These are phyloP conservation scores for Melieria omissa DNA, from an alignment of 2,888 invertebrate species.

Conservation along the genomic window DNA sequence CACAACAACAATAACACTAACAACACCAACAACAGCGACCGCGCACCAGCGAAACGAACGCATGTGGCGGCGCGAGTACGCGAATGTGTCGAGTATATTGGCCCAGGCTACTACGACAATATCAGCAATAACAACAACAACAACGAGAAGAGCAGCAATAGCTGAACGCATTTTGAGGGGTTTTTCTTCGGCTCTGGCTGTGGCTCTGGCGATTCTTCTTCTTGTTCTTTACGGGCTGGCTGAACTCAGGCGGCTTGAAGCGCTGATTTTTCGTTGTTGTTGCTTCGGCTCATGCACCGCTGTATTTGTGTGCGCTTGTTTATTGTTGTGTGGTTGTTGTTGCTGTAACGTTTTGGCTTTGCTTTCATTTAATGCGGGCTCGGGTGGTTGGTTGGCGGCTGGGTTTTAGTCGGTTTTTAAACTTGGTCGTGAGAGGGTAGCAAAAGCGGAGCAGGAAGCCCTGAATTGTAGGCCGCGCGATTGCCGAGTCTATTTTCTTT, in stretches of 20 bases:
- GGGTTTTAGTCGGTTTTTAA: constrained; percentile 65
- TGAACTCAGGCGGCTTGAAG: too few relatives aligned
- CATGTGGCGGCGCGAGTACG: neutral
- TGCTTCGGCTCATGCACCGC: constrained; percentile 27
- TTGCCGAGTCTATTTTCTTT: too few relatives aligned
- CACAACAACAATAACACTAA: neutral
- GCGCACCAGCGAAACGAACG: neutral
- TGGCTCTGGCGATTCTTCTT: constrained; percentile 1
- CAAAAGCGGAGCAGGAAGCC: constrained; percentile 32
- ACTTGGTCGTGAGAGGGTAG: constrained; percentile 67
- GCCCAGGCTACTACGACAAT: constrained; percentile 7
- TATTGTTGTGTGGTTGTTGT: constrained; percentile 32
- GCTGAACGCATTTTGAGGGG: constrained; percentile 24
- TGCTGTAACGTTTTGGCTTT: neutral
- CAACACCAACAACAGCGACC: neutral
- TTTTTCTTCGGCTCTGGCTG: constrained; percentile 25
- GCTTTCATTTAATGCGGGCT: constrained; percentile 45
- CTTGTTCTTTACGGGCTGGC: too few relatives aligned
- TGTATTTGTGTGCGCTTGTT: constrained; percentile 38
- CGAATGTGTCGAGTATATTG: neutral
- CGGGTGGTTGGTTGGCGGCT: constrained; percentile 56
- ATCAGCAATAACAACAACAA: constrained; percentile 6
- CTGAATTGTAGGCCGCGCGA: neutral
- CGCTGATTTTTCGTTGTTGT: constrained; percentile 17
- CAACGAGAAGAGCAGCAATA: constrained; percentile 8